Base-by-base conservation (phyloP, 2,888 invertebrate genomes). In the Cryptosula pallasiana region DNA sequence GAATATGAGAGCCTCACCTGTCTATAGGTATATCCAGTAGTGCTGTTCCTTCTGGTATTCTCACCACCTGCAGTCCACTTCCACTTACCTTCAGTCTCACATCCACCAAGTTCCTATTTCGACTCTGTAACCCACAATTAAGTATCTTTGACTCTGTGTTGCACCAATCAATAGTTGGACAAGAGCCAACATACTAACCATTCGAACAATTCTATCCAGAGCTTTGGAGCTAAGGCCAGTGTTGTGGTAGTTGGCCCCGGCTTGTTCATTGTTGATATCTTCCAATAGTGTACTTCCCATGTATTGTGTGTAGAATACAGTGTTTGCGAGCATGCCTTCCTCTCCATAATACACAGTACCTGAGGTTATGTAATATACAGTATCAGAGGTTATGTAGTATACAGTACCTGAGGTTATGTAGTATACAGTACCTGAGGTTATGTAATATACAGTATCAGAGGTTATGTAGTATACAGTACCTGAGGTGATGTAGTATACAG, bases 21-120 rank as follows among this genome's bases (percentile, higher is more conserved):
- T 92, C 93, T 82, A 94, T 93, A 25, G 93, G 92, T 55, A 93
- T 89, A 82, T 92, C 91, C 75, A 92, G 86, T 34, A 91, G 87
- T 74, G 90, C 88, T 78, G 91, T 90, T 74, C 90, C 90, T 1
- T 90, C 88, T 34, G 89, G 87, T 0, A 89, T 86, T 79, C 93
- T 91, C 1, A 88, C 89, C 76, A 92, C 91, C 73, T 89, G 87
- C 76, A 94, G 92, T 70, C 93, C 93, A 77, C 89, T 89, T 0
- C 91, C 87, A 74, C 91, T 92, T 72, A 93, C 90, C 72, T 90
- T 90, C 72, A 94, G 81, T 72, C 89, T 89, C 57, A 93, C 91
- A 74, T 90, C 86, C 74, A 86, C 87, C 35, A 88, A 83, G 79
- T 89, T 89, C 78, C 72, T 87, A 55, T 55, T 5, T 3, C 55